Evolutionary conservation across 2,113 vertebrate genomes (phyloP).

Genomic region (Nesoenas mayeri): DNA sequence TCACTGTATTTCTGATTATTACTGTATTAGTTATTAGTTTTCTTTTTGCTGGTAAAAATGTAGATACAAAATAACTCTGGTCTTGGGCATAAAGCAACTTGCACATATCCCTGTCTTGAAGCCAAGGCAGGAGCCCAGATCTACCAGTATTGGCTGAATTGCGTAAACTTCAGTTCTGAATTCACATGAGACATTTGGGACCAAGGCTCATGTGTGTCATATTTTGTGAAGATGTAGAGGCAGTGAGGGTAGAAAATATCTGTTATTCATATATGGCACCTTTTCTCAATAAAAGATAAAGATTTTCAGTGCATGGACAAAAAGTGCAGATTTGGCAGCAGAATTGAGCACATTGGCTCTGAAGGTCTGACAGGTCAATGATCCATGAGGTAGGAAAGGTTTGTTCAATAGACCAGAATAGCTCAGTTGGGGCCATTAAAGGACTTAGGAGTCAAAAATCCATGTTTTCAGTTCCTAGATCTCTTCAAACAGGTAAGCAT

Average conservation of each 20-base stretch:
- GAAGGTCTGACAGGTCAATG: not conserved
- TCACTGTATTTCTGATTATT: not conserved
- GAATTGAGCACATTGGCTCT: not conserved
- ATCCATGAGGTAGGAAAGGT: slow-evolving; percentile 12
- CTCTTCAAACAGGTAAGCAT: not conserved
- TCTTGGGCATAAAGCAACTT: not conserved
- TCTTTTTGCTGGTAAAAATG: not conserved
- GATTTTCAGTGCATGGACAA: not conserved
- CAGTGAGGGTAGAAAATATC: not conserved
- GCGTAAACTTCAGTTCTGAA: not conserved
- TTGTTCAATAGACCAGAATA: slow-evolving; percentile 7
- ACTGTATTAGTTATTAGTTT: not conserved
- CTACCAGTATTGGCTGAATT: not conserved
- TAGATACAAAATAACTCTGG: not conserved
- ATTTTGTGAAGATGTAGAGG: not conserved
- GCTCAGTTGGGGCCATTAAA: not conserved
- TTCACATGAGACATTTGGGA: not conserved
- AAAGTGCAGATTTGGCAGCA: not conserved
- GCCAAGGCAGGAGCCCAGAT: not conserved
- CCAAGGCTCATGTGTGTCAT: not conserved
- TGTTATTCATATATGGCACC: not conserved
- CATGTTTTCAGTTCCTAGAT: not conserved
- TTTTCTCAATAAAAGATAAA: not conserved
- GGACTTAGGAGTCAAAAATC: not conserved
- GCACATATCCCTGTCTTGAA: not conserved